Base-by-base conservation (phyloP, 2,797 vertebrate species). In the Mormyrops boulengeri region DNA sequence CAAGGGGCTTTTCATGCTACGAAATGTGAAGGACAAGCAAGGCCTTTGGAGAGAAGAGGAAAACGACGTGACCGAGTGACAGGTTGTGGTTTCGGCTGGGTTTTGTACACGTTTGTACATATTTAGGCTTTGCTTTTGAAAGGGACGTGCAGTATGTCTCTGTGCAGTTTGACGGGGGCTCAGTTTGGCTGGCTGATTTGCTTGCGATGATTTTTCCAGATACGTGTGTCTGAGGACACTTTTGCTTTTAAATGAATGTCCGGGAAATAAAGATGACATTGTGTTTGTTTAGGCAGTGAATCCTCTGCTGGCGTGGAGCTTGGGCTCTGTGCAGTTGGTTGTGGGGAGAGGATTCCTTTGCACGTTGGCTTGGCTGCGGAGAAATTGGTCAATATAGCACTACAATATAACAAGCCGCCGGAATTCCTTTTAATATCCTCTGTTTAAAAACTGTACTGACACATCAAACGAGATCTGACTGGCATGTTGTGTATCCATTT, bases 401-500 rank as follows among this genome's bases (percentile, higher is more conserved):
- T 85, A 50, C 55, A 89, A 55, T 55, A 17, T 85, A 66, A 69
- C 44, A 86, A 12, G 55, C 22, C 26, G 19, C 57, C 38, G 38
- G 38, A 69, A 85, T 66, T 60, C 82, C 82, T 89, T 88, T 85
- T 89, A 89, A 85, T 66, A 22, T 52, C 6, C n/a, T 85, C 77
- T 57, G 9, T 62, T 89, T 89, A 50, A 60, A 44, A 86, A 62
- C 57, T 89, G 17, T n/a, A 34, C 41, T 86, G 82, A 66, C 26
- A 85, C 82, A 57, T 62, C 88, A 89, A 66, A 85, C 77, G n/a
- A 49, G 50, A 57, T 38, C 26, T 85, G 66, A 89, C 53, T 85
- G 80, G 55, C 77, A 44, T 85, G 88, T 85, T 57, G 41, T 30
- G 53, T 62, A 49, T 85, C 22, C 88, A 89, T 53, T 85, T 62